These are phyloP conservation scores for Andrena flavipes DNA, from an alignment of 2,888 invertebrate species.

Conservation along the genomic window DNA sequence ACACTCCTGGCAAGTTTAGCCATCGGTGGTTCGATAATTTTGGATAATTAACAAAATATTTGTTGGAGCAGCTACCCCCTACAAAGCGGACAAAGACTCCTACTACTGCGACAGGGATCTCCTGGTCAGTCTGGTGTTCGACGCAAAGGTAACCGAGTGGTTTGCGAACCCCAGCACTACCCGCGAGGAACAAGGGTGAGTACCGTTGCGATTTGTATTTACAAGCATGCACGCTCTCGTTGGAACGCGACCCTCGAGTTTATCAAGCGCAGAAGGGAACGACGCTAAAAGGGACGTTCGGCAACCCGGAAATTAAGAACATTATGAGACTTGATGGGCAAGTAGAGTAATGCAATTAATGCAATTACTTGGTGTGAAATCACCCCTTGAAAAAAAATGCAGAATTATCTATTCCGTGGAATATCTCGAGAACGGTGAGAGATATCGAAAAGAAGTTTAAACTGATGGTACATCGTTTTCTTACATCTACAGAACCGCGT, in stretches of 20 bases:
- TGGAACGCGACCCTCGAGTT: not conserved
- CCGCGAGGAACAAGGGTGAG: conserved; percentile 91
- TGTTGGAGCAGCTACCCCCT: conserved; percentile 51
- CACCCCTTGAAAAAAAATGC: too few relatives aligned
- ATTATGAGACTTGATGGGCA: too few relatives aligned
- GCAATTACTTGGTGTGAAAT: too few relatives aligned
- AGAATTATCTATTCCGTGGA: too few relatives aligned
- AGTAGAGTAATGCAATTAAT: too few relatives aligned
- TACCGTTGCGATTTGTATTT: conserved; percentile 58
- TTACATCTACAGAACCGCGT: too few relatives aligned
- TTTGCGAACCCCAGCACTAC: conserved; percentile 92
- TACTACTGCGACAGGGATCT: conserved; percentile 92
- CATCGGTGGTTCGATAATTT: not conserved
- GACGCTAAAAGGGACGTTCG: not conserved
- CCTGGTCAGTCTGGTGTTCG: conserved; percentile 93
- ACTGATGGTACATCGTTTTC: too few relatives aligned
- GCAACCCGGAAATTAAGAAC: too few relatives aligned
- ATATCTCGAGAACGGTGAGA: too few relatives aligned
- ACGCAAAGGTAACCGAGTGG: conserved; percentile 95
- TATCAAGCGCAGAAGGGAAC: not conserved
- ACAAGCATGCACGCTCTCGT: not conserved
- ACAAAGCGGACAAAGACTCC: conserved; percentile 67
- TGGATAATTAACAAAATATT: not conserved
- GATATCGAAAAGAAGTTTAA: too few relatives aligned
- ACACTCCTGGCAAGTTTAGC: too few relatives aligned